Evolutionary conservation across 2,888 invertebrate genomes (phyloP).

Genomic region (Eupeodes latifasciatus): DNA sequence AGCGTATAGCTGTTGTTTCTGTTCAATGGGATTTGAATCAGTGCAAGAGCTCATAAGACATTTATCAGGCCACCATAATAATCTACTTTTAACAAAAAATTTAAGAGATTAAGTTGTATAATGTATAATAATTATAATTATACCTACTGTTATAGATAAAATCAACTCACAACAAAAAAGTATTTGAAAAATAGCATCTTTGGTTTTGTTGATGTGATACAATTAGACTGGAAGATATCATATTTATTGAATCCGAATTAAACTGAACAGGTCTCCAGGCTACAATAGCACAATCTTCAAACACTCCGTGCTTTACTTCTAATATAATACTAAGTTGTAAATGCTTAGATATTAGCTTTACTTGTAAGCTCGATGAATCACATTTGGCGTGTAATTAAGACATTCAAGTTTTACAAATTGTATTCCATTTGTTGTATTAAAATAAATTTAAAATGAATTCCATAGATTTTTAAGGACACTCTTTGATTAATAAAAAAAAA

Average conservation of each 20-base stretch:
- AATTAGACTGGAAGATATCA: constrained; percentile 66
- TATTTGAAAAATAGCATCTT: constrained; percentile 73
- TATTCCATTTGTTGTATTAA: constrained; percentile 55
- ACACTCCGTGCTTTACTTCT: constrained; percentile 49
- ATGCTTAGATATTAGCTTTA: constrained; percentile 65
- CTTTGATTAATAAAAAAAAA: constrained; percentile 64
- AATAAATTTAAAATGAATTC: constrained; percentile 61
- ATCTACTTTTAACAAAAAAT: constrained; percentile 93
- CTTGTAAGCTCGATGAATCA: constrained; percentile 53
- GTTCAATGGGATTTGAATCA: constrained; percentile 93
- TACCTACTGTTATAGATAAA: constrained; percentile 37
- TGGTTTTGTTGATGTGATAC: constrained; percentile 73
- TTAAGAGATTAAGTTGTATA: constrained; percentile 87
- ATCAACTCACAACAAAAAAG: constrained; percentile 60
- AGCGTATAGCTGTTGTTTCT: constrained; percentile 94
- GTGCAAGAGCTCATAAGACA: constrained; percentile 94
- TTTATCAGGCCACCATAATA: constrained; percentile 94
- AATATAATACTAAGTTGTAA: constrained; percentile 64
- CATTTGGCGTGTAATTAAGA: constrained; percentile 54
- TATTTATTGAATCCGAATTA: constrained; percentile 70
- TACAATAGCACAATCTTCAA: constrained; percentile 56
- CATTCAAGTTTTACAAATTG: constrained; percentile 47
- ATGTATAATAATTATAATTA: constrained; percentile 22
- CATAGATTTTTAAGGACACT: constrained; percentile 67
- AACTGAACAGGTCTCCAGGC: constrained; percentile 60